Conservation (phyloP, 2,797 vertebrate genomes). For the Alfaro cultratus region DNA sequence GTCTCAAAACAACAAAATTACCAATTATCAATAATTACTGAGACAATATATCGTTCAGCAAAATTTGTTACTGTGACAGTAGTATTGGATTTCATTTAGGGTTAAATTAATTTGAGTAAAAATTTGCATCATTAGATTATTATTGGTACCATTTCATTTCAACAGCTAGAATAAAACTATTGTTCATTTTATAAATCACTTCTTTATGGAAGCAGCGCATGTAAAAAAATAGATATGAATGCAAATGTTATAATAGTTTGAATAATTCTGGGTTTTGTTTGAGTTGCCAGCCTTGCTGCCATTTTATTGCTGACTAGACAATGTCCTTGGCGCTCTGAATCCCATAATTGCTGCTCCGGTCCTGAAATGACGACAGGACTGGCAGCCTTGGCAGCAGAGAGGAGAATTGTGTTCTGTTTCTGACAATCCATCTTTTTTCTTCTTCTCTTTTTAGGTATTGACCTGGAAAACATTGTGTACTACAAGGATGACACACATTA, state of each 20-base stretch:
- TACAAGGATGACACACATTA: slow-evolving; percentile 99
- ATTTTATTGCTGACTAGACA: slow-evolving; percentile 58
- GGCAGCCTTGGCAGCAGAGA: slow-evolving; percentile 34
- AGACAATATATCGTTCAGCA: too few relatives aligned
- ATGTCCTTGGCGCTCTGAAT: slow-evolving; percentile 55
- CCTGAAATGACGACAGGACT: slow-evolving; percentile 52
- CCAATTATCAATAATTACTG: too few relatives aligned
- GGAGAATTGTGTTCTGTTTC: slow-evolving; percentile 10
- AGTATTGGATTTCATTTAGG: neutral
- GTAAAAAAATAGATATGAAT: slow-evolving; percentile 10
- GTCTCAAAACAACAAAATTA: too few relatives aligned
- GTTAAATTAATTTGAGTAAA: neutral
- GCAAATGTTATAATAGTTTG: slow-evolving; percentile 9
- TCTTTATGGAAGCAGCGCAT: neutral
- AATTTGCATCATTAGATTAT: neutral
- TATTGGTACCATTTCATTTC: neutral
- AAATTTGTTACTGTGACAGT: too few relatives aligned
- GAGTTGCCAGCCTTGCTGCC: slow-evolving; percentile 46
- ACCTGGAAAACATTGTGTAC: slow-evolving; percentile 99
- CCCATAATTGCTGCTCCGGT: slow-evolving; percentile 63
- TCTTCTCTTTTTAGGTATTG: slow-evolving; percentile 84
- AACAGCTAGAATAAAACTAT: neutral
- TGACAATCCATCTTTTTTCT: slow-evolving; percentile 45
- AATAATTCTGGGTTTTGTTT: slow-evolving; percentile 12
- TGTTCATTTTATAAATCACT: neutral